Base-by-base conservation (phyloP, 2,797 vertebrate species). In the Rousettus madagascariensis region DNA sequence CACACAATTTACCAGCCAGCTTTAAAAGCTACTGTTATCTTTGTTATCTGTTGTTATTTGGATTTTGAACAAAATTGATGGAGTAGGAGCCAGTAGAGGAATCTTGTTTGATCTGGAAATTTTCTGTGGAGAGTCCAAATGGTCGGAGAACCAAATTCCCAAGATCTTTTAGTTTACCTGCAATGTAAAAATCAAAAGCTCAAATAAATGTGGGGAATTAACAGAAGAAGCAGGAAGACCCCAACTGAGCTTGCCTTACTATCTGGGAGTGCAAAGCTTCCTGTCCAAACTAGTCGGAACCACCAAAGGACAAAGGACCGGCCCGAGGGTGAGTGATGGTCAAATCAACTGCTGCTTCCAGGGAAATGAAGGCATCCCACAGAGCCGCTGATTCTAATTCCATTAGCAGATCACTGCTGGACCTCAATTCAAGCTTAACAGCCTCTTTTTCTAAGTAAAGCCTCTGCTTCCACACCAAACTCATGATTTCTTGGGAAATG, bases 61-160 rank as follows among this genome's bases (percentile, higher is more conserved):
- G 98, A 96, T 98, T 99, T 98, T 99, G 99, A 96, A 99, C 98
- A 95, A 99, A 99, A 97, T 99, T 99, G 98, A 99, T 97, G 28
- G 99, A 99, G 97, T 99, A 99, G 19, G 99, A 99, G 38, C 99
- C 99, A 5, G 99, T 99, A 79, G 98, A 96, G 1, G 98, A 74
- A 97, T 99, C 99, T 97, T 99, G 99, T 96, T 99, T 99, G 97
- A 99, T 98, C 98, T 99, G 99, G 98, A 99, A 99, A 98, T 99
- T 99, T 97, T 98, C 98, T 71, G 99, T 99, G n/a, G 99, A 99
- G 80, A 99, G 99, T 94, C 99, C 99, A 66, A 99, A 99, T 7
- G 99, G 99, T 55, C 99, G 99, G 84, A 99, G 99, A 96, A 99
- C 98, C 98, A 99, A 97, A 98, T 99, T 99, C 41, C 99, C 99